phyloP scores from a whole-genome alignment of 2,888 invertebrate genomes.

The Dryobotodes eremita region DNA sequence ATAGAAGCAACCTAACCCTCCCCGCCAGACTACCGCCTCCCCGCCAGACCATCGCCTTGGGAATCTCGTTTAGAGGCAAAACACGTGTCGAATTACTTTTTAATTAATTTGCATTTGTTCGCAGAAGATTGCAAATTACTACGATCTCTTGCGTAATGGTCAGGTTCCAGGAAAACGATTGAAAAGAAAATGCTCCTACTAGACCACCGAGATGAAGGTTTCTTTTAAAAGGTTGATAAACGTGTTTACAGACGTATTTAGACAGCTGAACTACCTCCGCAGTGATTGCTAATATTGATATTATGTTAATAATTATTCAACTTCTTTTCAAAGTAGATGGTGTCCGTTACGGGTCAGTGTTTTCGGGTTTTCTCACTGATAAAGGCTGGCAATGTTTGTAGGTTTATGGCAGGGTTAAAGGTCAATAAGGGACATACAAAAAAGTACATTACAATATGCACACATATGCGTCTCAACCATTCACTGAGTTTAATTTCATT shows the following conservation, averaged over 20 bases:
- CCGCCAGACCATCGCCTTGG: conserved; percentile 35
- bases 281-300: too few relatives aligned
- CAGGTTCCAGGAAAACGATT: conserved; percentile 35
- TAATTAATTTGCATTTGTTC: conserved; percentile 65
- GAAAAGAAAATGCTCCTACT: conserved; percentile 1
- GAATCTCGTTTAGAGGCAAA: conserved; percentile 56
- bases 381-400: too few relatives aligned
- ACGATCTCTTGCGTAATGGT: conserved; percentile 55
- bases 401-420: too few relatives aligned
- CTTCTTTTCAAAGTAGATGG: too few relatives aligned
- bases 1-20: too few relatives aligned
- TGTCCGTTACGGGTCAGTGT: too few relatives aligned
- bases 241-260: not conserved
- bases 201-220: not conserved
- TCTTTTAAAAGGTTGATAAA: not conserved
- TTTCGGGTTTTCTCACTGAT: too few relatives aligned
- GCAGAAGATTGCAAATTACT: conserved; percentile 58
- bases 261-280: not conserved
- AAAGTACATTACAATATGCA: too few relatives aligned
- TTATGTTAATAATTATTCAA: too few relatives aligned
- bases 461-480: too few relatives aligned
- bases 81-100: conserved; percentile 65
- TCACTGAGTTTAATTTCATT: too few relatives aligned
- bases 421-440: too few relatives aligned
- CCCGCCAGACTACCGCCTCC: conserved; percentile 30